Evolutionary conservation across 2,797 vertebrate species (phyloP), one percentile per base, ranked within the genome.

Genomic region (Centropyge bicolor): DNA sequence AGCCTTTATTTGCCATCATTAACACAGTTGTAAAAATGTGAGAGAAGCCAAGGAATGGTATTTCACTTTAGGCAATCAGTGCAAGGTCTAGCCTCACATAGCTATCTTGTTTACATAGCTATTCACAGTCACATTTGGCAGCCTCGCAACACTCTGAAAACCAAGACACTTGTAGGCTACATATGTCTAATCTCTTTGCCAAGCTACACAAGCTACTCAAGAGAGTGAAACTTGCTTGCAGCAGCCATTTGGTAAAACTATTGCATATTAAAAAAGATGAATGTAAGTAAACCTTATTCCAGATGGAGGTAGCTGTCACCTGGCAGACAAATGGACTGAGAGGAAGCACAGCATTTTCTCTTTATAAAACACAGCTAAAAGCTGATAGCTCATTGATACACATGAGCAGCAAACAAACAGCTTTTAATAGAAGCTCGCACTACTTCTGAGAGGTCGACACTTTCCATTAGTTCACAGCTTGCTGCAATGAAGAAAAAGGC

Each of bases 101-200:
- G 90, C 88, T 83, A 89, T 92, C 92, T 91, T 93, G 92, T 95
- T 95, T 94, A 93, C 93, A 93, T 91, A 91, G 91, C 91, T 89
- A 89, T 93, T 94, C 90, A 91, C 91, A 91, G 90, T 90, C 91
- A 84, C 93, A 93, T 92, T 95, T 93, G 94, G 93, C 92, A 88
- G 85, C 88, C 86, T 80, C 8, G 61, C 85, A 86, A 90, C 89
- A 86, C 87, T 87, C 88, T 83, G 84, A 90, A 93, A 92, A 88
- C 88, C 87, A 93, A 92, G 87, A 92, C 90, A 93, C 93, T 93
- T 87, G 86, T 86, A 87, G 84, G 79, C 85, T 93, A 87, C 89
- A 89, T 89, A 93, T 94, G 94, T 92, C 90, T 88, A 86, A 91
- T 90, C 66, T 85, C 86, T 83, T 83, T 91, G 92, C 92, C 92